Evolutionary conservation across 2,797 vertebrate genomes (phyloP).

Genomic region (Lepus oiostolus): DNA sequence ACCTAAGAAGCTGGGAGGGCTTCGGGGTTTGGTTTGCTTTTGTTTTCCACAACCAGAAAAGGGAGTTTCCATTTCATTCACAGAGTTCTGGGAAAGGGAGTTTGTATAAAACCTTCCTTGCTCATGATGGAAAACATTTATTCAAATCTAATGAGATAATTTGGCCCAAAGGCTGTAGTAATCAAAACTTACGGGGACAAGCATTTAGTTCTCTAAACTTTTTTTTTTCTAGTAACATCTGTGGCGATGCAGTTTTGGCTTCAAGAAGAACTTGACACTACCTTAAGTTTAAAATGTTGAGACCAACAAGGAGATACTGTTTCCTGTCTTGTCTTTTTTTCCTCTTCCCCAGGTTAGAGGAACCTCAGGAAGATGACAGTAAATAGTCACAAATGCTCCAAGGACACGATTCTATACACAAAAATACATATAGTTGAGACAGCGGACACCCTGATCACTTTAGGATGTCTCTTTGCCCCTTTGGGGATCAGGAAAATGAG

Average conservation of each 20-base stretch:
- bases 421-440: neutral
- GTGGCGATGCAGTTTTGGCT: conserved; percentile 13
- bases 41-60: conserved; percentile 61
- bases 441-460: neutral
- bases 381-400: neutral
- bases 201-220: neutral
- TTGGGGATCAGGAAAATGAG: neutral
- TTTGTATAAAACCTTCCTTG: conserved; percentile 71
- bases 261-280: conserved; percentile 27
- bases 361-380: neutral
- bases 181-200: neutral
- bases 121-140: conserved; percentile 73
- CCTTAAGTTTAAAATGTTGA: neutral
- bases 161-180: conserved; percentile 29
- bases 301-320: neutral
- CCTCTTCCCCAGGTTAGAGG: neutral
- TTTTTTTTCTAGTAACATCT: neutral
- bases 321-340: neutral
- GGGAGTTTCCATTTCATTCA: conserved; percentile 83
- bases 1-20: neutral
- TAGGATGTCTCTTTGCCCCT: neutral
- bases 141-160: conserved; percentile 66
- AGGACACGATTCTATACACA: neutral
- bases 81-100: conserved; percentile 81
- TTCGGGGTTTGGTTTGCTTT: neutral